Conservation (phyloP, 1,140 invertebrate species). For the Vanessa tameamea region DNA sequence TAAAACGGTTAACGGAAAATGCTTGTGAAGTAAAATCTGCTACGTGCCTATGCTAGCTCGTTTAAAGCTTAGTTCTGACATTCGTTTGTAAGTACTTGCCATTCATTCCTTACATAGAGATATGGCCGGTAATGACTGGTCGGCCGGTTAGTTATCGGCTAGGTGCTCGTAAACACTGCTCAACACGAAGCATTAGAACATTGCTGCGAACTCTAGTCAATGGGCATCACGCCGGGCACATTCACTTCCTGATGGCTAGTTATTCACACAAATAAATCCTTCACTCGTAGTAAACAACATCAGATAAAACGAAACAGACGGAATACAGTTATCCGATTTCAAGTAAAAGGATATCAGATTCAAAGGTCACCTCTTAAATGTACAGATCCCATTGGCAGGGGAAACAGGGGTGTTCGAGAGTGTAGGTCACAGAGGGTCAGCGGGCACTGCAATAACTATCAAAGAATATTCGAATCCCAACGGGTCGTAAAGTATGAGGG, state of each 20-base stretch:
- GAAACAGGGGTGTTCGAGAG: conserved; percentile 46
- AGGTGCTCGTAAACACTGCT: conserved; percentile 73
- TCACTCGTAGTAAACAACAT: conserved; percentile 6
- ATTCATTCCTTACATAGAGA: conserved; percentile 76
- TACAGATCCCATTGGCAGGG: conserved; percentile 25
- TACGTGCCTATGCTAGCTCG: conserved; percentile 65
- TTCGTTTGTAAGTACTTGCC: conserved; percentile 67
- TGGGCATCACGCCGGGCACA: conserved; percentile 62
- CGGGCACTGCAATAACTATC: conserved; percentile 59
- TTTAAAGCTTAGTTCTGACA: conserved; percentile 64
- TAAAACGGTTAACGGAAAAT: conserved; percentile 70
- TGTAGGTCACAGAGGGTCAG: conserved; percentile 58
- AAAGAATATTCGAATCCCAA: conserved; percentile 46
- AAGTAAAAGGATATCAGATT: conserved; percentile 47
- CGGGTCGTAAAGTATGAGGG: conserved; percentile 38
- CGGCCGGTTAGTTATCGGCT: conserved; percentile 66
- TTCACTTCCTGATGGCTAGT: conserved; percentile 65
- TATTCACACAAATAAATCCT: conserved; percentile 45
- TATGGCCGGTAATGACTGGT: conserved; percentile 73
- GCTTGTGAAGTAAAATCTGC: conserved; percentile 58
- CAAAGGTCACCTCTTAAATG: conserved; percentile 55
- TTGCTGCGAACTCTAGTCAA: conserved; percentile 70
- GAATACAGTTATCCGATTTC: conserved; percentile 39
- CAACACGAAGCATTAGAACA: conserved; percentile 71
- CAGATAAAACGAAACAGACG: conserved; percentile 19